Evolutionary conservation across 2,888 invertebrate genomes (phyloP).

Genomic region (Spilarctia lutea): DNA sequence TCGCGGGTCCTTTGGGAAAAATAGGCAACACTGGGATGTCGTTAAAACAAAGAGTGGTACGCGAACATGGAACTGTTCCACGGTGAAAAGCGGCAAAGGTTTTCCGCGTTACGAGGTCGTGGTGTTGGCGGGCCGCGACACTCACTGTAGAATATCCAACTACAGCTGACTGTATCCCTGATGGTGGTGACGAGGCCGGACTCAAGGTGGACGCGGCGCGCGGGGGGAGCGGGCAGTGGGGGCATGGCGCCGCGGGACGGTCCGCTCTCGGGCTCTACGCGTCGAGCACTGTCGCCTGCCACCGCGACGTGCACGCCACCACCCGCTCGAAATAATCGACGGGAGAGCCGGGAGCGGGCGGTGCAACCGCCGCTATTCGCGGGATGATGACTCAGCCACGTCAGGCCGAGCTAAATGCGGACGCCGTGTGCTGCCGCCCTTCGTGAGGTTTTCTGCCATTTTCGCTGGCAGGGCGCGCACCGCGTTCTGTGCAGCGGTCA

Average conservation of each 20-base stretch:
- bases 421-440: constrained; percentile 84
- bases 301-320: constrained; percentile 78
- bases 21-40: constrained; percentile 51
- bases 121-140: constrained; percentile 61
- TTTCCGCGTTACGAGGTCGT: constrained; percentile 43
- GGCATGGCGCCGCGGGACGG: constrained; percentile 71
- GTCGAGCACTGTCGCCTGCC: constrained; percentile 76
- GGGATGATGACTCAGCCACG: constrained; percentile 83
- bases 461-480: constrained; percentile 79
- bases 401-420: constrained; percentile 85
- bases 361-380: constrained; percentile 84
- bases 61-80: constrained; percentile 57
- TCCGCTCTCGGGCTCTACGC: constrained; percentile 74
- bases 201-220: constrained; percentile 76
- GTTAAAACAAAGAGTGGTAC: constrained; percentile 44
- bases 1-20: constrained; percentile 22
- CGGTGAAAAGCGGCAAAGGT: constrained; percentile 53
- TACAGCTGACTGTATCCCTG: constrained; percentile 90
- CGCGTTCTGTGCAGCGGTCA: constrained; percentile 73
- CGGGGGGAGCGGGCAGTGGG: constrained; percentile 79
- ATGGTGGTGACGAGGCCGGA: constrained; percentile 87
- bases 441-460: constrained; percentile 83
- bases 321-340: constrained; percentile 78
- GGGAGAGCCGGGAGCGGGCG: constrained; percentile 82
- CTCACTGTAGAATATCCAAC: constrained; percentile 92